Evolutionary conservation across 92 coral and sea anemone species (phyloP).

Genomic region (Virgularia gustaviana): DNA sequence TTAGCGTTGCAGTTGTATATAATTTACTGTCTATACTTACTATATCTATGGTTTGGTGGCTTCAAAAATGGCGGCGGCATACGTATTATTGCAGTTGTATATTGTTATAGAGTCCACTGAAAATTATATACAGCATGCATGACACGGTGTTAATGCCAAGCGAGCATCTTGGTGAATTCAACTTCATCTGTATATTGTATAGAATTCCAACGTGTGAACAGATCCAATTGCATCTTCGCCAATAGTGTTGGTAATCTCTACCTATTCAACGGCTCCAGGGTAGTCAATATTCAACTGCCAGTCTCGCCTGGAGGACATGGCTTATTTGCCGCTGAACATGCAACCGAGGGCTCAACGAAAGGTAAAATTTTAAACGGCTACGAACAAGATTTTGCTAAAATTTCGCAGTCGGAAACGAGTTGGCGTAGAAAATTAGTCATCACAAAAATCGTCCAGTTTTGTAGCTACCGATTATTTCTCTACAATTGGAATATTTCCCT

Average conservation of each 20-base stretch:
- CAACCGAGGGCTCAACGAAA: conserved; percentile 46
- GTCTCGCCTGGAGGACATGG: conserved; percentile 78
- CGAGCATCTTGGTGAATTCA: background rate
- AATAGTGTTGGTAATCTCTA: conserved; percentile 78
- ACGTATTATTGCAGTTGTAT: too few relatives aligned
- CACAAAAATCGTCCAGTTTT: background rate
- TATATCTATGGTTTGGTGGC: too few relatives aligned
- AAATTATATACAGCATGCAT: too few relatives aligned
- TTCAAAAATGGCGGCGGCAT: too few relatives aligned
- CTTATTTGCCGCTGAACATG: conserved; percentile 76
- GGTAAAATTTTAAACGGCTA: conserved; percentile 36
- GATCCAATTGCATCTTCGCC: conserved; percentile 61
- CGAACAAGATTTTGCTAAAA: too few relatives aligned
- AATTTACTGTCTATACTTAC: too few relatives aligned
- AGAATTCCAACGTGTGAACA: conserved; percentile 70
- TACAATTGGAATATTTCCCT: too few relatives aligned
- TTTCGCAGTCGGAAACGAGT: too few relatives aligned
- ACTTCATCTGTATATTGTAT: background rate
- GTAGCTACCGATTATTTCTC: too few relatives aligned
- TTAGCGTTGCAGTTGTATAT: too few relatives aligned
- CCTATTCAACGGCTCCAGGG: conserved; percentile 54
- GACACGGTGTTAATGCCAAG: too few relatives aligned
- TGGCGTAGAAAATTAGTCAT: background rate
- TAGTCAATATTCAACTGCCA: conserved; percentile 68
- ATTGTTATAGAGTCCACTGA: too few relatives aligned